Conservation (phyloP, 2,888 invertebrate genomes). For the Antheraea assamensis region DNA sequence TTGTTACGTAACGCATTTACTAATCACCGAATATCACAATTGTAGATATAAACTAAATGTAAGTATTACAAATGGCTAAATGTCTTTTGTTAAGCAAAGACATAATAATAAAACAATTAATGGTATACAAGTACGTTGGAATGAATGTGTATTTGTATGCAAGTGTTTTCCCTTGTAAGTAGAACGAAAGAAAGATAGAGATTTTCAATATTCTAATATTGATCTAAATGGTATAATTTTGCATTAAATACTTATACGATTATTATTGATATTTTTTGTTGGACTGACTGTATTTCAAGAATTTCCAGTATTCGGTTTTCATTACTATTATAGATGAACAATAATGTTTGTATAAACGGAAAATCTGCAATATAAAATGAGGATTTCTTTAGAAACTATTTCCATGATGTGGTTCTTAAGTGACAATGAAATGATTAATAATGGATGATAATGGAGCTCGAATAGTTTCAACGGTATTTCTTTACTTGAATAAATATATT, state of each 20-base stretch:
- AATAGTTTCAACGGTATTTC: slow-evolving; percentile 3
- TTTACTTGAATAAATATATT: background rate
- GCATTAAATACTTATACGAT: background rate
- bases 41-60: background rate
- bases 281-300: background rate
- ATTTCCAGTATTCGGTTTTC: background rate
- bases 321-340: background rate
- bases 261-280: too few species aligned
- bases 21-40: background rate
- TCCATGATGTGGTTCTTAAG: background rate
- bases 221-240: background rate
- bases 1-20: background rate
- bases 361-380: background rate
- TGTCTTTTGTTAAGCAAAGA: background rate
- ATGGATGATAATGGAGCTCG: background rate
- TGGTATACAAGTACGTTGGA: background rate
- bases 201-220: background rate
- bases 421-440: background rate
- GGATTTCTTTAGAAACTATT: background rate
- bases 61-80: background rate
- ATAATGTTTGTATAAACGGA: background rate
- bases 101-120: too few species aligned
- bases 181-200: background rate
- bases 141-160: background rate
- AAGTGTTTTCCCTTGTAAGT: background rate